phyloP scores from a whole-genome alignment of 2,888 invertebrate genomes.

The Mimachlamys varia region DNA sequence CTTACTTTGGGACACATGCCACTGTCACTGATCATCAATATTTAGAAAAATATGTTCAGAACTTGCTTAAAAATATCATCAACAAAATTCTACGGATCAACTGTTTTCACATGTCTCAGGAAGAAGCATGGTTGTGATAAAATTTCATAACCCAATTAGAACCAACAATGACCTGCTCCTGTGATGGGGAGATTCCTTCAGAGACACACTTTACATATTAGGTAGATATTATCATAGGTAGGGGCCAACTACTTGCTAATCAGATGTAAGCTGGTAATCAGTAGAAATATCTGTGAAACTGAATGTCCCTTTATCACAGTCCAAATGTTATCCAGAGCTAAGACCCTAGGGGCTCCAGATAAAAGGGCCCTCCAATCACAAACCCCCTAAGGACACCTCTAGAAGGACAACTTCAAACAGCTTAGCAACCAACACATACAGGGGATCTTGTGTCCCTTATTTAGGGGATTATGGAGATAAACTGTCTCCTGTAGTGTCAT shows the following conservation, averaged over 20 bases:
- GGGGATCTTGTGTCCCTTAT: not conserved
- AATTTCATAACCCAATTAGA: not conserved
- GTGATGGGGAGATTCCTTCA: not conserved
- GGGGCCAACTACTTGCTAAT: not conserved
- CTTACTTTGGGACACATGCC: no score
- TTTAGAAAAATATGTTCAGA: no score
- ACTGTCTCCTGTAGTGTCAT: not conserved
- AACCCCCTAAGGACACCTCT: conserved; percentile 11
- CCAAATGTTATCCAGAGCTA: not conserved
- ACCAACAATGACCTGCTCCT: not conserved
- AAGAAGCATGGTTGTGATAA: no score
- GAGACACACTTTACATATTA: not conserved
- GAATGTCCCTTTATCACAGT: conserved; percentile 28
- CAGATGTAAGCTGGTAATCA: conserved; percentile 26
- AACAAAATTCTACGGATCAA: no score
- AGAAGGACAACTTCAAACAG: conserved; percentile 21
- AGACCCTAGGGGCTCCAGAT: conserved; percentile 31
- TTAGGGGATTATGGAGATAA: conserved; percentile 18
- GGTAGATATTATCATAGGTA: conserved; percentile 18
- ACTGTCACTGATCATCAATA: no score
- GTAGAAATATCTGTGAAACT: conserved; percentile 20
- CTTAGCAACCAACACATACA: conserved; percentile 29
- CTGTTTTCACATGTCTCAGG: no score
- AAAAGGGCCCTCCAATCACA: conserved; percentile 24
- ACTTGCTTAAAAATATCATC: no score